A percentile compares a stretch with the other conserved stretches of the same genome.
These are phyloP conservation scores for Thermophis baileyi DNA, from an alignment of 2,113 vertebrate genomes.

Conservation along the genomic window DNA sequence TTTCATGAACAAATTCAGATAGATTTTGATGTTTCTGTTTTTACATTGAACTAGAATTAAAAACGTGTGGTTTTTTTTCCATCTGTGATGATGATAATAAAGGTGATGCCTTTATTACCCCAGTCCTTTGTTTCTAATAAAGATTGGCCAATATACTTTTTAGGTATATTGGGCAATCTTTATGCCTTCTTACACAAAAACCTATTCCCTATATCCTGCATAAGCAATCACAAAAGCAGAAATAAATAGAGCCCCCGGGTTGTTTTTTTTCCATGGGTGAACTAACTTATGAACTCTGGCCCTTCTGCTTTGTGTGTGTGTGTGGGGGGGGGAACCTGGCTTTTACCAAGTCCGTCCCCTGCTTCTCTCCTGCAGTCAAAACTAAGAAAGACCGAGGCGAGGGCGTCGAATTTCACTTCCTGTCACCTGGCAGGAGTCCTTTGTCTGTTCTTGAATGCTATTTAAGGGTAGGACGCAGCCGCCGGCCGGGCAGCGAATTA, in stretches of 20 bases:
- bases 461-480: constrained; percentile 42
- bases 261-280: too few species aligned
- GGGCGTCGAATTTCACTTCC: constrained; percentile 74
- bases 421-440: constrained; percentile 49
- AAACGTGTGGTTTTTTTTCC: neutral
- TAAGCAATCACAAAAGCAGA: neutral
- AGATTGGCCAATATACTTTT: neutral
- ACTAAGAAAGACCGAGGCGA: neutral
- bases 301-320: too few species aligned
- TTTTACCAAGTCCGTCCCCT: neutral
- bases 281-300: neutral
- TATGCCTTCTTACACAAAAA: neutral
- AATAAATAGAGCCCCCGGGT: neutral
- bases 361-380: constrained; percentile 42
- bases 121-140: neutral
- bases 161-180: too few species aligned
- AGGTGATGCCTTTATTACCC: neutral
- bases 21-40: neutral
- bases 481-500: constrained; percentile 22
- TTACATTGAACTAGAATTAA: neutral
- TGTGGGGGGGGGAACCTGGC: neutral
- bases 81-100: neutral
- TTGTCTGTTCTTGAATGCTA: constrained; percentile 31
- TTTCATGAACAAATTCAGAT: neutral
- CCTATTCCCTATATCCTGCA: neutral